Base-by-base conservation (phyloP, 2,797 vertebrate genomes). In the Antennarius maculatus region DNA sequence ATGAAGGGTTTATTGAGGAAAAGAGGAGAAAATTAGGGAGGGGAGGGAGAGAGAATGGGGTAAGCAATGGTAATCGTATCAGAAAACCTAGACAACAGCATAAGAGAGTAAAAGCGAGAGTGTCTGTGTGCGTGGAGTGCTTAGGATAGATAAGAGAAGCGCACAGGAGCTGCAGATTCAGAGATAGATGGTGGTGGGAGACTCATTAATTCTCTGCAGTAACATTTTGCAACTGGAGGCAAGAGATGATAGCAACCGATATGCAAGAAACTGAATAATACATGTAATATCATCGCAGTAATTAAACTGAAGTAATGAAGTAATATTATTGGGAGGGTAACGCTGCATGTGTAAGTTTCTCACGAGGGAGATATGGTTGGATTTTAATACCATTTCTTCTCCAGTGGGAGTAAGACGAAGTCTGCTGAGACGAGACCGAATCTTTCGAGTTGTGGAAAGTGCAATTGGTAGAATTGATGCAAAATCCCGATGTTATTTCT, bases 141-240 rank as follows among this genome's bases (percentile, higher is more conserved):
- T 18, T 45, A 16, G 48, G 52, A 63, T 49, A 80, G 76, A 84
- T 79, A 78, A 76, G 61, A 59, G 54, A 23, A 51, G 52, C 0
- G 6, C 54, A 70, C 49, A 63, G 69, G 59, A 78, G 66, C 62
- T 76, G 69, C 69, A 76, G 77, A 82, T 70, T 74, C 54, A 51
- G 43, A 76, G 56, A 53, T 64, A 71, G 62, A 52, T 13, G 23
- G 17, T 42, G 18, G 46, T 28, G 65, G 71, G 60, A 66, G 55
- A 65, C 71, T 85, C 78, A 80, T 82, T 76, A 78, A 81, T 76
- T 82, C 59, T 66, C 73, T 71, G 54, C 70, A 85, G 78, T 79
- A 82, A 78, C 66, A 82, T 84, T 81, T 80, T 75, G 71, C 73
- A 76, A 82, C 79, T 82, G 60, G 74, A 76, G 80, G 69, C 65